Conservation (phyloP, 2,113 vertebrate genomes). For the Tauraco erythrolophus region DNA sequence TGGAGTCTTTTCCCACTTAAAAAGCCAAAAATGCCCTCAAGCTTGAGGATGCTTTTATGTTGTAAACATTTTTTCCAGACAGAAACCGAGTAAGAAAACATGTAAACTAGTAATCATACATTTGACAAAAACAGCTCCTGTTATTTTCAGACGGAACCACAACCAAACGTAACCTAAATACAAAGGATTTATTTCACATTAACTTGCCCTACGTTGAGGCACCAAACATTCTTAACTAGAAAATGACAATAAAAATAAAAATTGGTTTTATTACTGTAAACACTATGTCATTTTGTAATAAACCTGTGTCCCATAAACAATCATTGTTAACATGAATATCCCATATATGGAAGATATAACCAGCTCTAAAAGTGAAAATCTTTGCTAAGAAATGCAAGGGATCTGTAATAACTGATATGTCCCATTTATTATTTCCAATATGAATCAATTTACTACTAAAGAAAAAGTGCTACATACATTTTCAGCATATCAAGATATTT, state of each 20-base stretch:
- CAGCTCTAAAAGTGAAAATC: background rate
- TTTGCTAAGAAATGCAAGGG: background rate
- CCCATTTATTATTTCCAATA: background rate
- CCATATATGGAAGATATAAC: background rate
- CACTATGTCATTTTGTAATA: background rate
- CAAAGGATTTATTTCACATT: background rate
- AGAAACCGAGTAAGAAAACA: background rate
- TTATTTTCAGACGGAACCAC: background rate
- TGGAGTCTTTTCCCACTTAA: background rate
- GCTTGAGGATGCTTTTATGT: background rate
- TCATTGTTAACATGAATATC: background rate
- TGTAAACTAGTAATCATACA: background rate
- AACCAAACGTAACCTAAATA: background rate
- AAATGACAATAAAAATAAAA: background rate
- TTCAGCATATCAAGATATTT: background rate
- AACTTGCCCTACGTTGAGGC: background rate
- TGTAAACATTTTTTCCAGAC: background rate
- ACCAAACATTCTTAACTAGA: background rate
- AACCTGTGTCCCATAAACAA: background rate
- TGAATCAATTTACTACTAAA: background rate
- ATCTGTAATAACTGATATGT: background rate
- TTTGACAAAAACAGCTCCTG: background rate
- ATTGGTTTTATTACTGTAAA: background rate
- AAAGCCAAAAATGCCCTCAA: background rate
- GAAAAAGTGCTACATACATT: background rate